These are phyloP conservation scores for Anolis sagrei DNA, from an alignment of 2,113 vertebrate genomes.

Conservation along the genomic window DNA sequence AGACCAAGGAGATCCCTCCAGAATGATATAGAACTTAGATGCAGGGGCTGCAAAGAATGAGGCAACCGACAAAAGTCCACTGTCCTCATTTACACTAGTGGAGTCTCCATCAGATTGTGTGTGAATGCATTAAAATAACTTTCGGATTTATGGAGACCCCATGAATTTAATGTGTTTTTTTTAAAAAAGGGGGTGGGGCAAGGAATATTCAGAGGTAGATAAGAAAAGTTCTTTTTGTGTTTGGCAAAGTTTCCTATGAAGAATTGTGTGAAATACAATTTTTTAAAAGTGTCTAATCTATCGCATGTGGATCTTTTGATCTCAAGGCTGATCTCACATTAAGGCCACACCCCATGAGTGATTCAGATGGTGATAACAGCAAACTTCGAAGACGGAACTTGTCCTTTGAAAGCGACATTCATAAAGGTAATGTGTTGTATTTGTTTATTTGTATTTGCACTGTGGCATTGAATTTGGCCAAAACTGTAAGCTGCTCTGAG, in stretches of 20 bases:
- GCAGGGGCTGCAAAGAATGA: background rate
- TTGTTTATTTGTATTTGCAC: no score
- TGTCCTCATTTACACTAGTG: background rate
- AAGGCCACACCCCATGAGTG: conserved; percentile 79
- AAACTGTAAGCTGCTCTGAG: no score
- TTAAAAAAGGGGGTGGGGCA: no score
- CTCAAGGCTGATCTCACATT: conserved; percentile 78
- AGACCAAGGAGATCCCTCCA: no score
- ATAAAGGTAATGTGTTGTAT: conserved; percentile 91
- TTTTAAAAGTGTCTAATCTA: conserved; percentile 57
- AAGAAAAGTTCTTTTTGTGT: background rate
- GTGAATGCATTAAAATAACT: no score
- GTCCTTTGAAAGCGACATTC: conserved; percentile 89
- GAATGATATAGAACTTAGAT: background rate
- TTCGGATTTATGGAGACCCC: no score
- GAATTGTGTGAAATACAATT: background rate
- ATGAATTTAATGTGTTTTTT: no score
- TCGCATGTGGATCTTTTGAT: conserved; percentile 66
- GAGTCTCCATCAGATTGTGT: background rate
- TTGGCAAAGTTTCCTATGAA: background rate
- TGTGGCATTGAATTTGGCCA: no score
- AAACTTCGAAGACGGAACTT: conserved; percentile 87
- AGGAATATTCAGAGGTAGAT: background rate
- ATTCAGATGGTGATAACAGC: conserved; percentile 84
- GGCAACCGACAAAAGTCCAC: background rate